Base-by-base conservation (phyloP, 2,888 invertebrate species). In the Celastrina argiolus region DNA sequence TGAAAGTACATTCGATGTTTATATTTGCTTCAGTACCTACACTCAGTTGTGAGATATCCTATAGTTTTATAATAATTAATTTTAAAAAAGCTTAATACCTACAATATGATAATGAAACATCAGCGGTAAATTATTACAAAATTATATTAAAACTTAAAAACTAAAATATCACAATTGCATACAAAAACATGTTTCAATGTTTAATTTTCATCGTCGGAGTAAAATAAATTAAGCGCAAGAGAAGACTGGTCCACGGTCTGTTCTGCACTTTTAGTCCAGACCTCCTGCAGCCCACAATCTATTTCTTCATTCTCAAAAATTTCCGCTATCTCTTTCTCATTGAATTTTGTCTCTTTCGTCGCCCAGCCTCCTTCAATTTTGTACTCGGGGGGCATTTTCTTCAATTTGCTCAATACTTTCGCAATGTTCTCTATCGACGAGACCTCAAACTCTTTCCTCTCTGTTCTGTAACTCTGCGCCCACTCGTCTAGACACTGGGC, bases 221-320 rank as follows among this genome's bases (percentile, higher is more conserved):
- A 73, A 65, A 74, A 68, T 8, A 76, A 68, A 56, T 75, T 69
- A 7, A 73, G 39, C 18, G 69, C 68, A 18, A 70, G 61, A 1
- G 70, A 70, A 0, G 73, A 73, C 16, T 70, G 61, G 2, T 76
- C 69, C 1, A 71, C 56, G 0, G 71, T 71, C 2, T 75, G 73
- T 2, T 72, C 69, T 0, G 69, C 64, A 0, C 72, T 72, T 16
- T 77, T 78, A 3, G 69, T 64, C 89, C 91, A 91, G 12, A 80
- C 76, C 28, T 89, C 88, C 18, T 85, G 69, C 5, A 91, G 75
- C 0, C 82, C 87, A 3, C 75, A 71, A 64, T 88, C 88, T 0
- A 90, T 66, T 18, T 85, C 82, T 65, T 81, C 82, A 1, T 82
- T 83, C 16, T 82, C 81, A 73, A 83, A 87, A 0, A 77, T 74